Evolutionary conservation across 1,140 invertebrate species (phyloP).

Genomic region (Charaxes varanes): DNA sequence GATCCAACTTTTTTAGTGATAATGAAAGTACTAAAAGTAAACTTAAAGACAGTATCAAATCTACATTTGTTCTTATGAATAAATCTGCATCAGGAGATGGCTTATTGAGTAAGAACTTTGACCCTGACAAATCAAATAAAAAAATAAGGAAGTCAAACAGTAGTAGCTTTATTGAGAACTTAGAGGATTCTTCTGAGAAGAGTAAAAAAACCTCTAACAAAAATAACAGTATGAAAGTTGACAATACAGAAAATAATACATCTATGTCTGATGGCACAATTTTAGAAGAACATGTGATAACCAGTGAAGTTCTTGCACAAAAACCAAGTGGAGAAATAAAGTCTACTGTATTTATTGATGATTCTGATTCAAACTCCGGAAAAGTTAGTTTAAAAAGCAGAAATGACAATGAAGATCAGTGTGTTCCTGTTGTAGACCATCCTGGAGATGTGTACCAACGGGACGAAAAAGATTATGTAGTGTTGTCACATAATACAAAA

Average conservation of each 20-base stretch:
- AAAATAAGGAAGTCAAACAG: slow-evolving; percentile 18
- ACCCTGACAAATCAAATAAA: slow-evolving; percentile 14
- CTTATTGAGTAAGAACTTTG: slow-evolving; percentile 16
- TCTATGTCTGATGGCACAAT: slow-evolving; percentile 9
- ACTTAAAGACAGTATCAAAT: slow-evolving; percentile 19
- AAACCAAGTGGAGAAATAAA: slow-evolving; percentile 24
- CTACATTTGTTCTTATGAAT: slow-evolving; percentile 10
- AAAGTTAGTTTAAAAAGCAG: slow-evolving; percentile 15
- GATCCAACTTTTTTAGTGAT: slow-evolving; percentile 40
- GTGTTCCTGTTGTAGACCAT: slow-evolving; percentile 42
- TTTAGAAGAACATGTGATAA: slow-evolving; percentile 8
- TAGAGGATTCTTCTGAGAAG: slow-evolving; percentile 1
- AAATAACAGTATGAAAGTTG: slow-evolving; percentile 1
- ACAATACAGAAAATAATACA: slow-evolving; percentile 3
- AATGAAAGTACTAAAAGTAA: slow-evolving; percentile 42
- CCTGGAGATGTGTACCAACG: slow-evolving; percentile 1
- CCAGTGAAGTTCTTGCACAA: slow-evolving; percentile 22
- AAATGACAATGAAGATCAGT: slow-evolving; percentile 38
- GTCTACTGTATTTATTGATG: slow-evolving; percentile 38
- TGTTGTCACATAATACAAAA: too few species aligned
- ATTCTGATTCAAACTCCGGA: slow-evolving; percentile 43
- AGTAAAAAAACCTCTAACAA: neutral
- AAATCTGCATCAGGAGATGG: slow-evolving; percentile 24
- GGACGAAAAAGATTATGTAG: slow-evolving; percentile 1
- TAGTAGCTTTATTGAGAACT: slow-evolving; percentile 7